Evolutionary conservation across 2,888 invertebrate genomes (phyloP).

Genomic region (Ashinkailepas kermadecensis): DNA sequence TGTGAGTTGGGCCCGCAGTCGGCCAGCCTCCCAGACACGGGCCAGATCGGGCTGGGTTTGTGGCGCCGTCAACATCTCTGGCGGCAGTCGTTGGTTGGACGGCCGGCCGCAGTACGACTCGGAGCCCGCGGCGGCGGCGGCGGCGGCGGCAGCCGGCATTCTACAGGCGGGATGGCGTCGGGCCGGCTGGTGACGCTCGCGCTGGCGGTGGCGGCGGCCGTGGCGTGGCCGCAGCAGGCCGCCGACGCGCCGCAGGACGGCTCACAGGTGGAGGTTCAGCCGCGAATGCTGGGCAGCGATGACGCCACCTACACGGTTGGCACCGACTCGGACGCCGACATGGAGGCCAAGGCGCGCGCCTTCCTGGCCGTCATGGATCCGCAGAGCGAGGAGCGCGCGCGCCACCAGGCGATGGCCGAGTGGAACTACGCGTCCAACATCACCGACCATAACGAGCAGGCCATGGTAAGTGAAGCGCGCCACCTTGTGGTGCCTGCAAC

Average conservation of each 20-base stretch:
- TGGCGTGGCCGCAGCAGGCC: neutral
- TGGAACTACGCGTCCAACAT: constrained; percentile 73
- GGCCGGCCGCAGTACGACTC: no score
- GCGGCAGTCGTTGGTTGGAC: no score
- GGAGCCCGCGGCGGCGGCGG: no score
- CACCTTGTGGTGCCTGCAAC: no score
- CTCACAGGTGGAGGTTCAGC: neutral
- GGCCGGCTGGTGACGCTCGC: neutral
- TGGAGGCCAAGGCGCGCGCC: constrained; percentile 34
- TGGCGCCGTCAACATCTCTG: no score
- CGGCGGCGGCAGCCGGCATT: neutral
- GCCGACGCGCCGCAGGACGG: neutral
- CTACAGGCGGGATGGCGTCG: neutral
- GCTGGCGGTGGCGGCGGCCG: neutral
- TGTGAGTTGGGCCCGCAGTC: no score
- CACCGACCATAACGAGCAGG: constrained; percentile 59
- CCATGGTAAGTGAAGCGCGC: constrained; percentile 41
- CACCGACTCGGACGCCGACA: neutral
- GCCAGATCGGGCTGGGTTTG: no score
- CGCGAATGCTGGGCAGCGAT: neutral
- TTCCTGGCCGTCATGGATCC: constrained; percentile 35
- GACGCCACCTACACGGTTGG: neutral
- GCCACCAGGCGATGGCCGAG: constrained; percentile 54
- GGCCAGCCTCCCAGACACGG: no score
- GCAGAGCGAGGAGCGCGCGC: constrained; percentile 49